Base-by-base conservation (phyloP, 1,140 invertebrate genomes). In the Drosophila lowei region DNA sequence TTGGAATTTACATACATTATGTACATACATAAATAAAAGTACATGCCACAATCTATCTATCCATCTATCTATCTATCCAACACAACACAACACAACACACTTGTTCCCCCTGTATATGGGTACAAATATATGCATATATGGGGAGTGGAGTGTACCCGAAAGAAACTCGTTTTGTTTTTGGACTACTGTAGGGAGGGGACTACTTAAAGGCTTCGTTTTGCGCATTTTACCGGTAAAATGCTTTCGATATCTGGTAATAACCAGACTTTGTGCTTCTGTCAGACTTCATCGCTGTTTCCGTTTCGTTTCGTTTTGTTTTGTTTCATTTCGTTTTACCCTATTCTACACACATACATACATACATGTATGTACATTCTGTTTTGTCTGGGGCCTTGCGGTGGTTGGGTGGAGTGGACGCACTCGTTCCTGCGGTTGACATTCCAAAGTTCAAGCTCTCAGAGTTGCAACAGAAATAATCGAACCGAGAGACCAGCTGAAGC, bases 131-230 rank as follows among this genome's bases (percentile, higher is more conserved):
- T 64, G 23, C 3, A 68, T 68, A 64, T 18, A 18, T 18, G 18
- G 18, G 1, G 18, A 18, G 18, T 28, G 30, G 63, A 49, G 23
- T 23, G 23, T 23, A 25, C 23, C 23, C 23, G 23, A 25, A 25
- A 25, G 64, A 56, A 70, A 70, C 66, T 48, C 66, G 66, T 70
- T 70, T 63, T 15, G 55, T 57, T 56, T 66, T 48, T 53, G 9
- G 44, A 30, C 34, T 38, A 43, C 8, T 30, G 34, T 38, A 11
- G 34, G 34, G 11, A 38, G 34, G 34, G 66, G 49, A 68, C 64
- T 70, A 68, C 64, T 70, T 70, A 70, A 70, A 70, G 66, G 64
- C 64, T 70, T 70, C 66, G 52, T 42, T 68, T 66, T 68, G 66
- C 66, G 64, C 66, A 56, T 68, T 67, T 62, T 34, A 42, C 63